Conservation (phyloP, 2,797 vertebrate species). For the Gambelia wislizenii region DNA sequence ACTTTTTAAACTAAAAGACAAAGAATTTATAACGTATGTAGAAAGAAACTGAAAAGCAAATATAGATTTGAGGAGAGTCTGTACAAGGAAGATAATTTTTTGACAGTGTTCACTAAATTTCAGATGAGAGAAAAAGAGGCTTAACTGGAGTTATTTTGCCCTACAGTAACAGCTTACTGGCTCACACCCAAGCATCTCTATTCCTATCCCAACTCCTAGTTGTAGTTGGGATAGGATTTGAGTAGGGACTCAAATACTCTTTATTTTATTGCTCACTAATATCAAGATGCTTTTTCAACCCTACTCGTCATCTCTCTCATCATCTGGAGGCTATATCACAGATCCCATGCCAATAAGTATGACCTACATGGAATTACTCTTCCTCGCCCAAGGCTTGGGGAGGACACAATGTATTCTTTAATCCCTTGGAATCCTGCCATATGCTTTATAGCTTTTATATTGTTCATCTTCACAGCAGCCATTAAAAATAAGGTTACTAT, state of each 20-base stretch:
- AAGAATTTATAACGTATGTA: not conserved
- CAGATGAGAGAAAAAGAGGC: not conserved
- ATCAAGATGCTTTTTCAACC: not conserved
- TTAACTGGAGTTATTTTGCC: not conserved
- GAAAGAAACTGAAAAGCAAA: not conserved
- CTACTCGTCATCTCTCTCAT: not conserved
- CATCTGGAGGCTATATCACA: not conserved
- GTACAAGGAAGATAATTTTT: not conserved
- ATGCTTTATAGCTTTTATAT: conserved; percentile 6
- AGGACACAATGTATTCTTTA: not conserved
- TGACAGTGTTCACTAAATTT: not conserved
- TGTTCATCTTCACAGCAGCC: conserved; percentile 1
- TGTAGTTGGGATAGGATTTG: too few species aligned
- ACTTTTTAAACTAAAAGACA: not conserved
- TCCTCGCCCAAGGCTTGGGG: not conserved
- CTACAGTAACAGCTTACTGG: not conserved
- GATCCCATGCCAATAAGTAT: not conserved
- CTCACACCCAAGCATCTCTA: not conserved
- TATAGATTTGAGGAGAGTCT: not conserved
- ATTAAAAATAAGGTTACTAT: not conserved
- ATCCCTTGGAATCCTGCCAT: conserved; percentile 11
- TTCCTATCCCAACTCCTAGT: not conserved
- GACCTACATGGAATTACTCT: not conserved
- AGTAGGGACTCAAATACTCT: not conserved
- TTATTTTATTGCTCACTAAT: not conserved